Conservation (phyloP, 2,797 vertebrate genomes). For the Rallus crepitans region DNA sequence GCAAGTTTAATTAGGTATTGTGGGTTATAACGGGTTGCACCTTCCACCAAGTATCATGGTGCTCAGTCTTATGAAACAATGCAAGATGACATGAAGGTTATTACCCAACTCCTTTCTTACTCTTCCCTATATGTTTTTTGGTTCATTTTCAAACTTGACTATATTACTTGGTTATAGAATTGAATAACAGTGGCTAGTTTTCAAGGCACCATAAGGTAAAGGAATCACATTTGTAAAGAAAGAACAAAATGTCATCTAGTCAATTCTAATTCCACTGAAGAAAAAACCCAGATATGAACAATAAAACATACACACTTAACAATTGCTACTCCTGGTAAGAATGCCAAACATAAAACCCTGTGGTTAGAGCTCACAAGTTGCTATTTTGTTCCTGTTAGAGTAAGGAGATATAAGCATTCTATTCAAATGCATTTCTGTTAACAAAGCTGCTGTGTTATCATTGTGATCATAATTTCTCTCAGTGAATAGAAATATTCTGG, state of each 20-base stretch:
- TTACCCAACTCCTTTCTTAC: background rate
- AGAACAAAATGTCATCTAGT: background rate
- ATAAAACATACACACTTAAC: background rate
- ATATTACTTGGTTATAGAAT: background rate
- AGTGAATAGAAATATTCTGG: background rate
- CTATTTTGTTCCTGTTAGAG: background rate
- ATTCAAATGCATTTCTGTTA: background rate
- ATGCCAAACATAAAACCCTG: background rate
- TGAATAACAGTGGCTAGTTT: background rate
- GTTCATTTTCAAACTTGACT: background rate
- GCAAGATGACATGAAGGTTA: background rate
- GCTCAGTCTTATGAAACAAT: background rate
- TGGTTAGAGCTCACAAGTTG: background rate
- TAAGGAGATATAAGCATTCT: background rate
- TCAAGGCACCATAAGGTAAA: background rate
- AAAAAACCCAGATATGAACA: background rate
- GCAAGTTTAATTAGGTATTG: background rate
- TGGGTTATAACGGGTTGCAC: background rate
- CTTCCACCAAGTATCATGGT: background rate
- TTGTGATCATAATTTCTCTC: background rate
- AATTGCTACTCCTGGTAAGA: background rate
- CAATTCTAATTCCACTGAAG: background rate
- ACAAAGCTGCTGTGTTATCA: background rate
- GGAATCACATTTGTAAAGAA: background rate
- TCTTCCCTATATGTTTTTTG: background rate